phyloP scores from a whole-genome alignment of 2,888 invertebrate species.

The Crossocerus cetratus region DNA sequence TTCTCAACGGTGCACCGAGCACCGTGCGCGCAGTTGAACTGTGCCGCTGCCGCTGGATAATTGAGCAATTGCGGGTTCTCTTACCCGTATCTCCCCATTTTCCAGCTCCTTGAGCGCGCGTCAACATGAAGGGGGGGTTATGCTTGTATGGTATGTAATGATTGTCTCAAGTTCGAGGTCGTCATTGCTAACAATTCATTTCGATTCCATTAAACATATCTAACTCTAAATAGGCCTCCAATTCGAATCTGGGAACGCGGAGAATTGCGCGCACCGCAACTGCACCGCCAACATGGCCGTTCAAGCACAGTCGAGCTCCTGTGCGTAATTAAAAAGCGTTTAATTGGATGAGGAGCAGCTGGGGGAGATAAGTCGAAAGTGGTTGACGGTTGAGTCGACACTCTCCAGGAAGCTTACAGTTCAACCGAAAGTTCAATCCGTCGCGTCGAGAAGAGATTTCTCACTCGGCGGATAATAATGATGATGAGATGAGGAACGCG shows the following conservation, averaged over 20 bases:
- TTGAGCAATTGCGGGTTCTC: slow-evolving; percentile 63
- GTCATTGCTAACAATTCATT: background rate
- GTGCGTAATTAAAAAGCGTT: slow-evolving; percentile 58
- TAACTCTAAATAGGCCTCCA: too few relatives aligned
- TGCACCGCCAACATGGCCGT: background rate
- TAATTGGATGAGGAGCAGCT: slow-evolving; percentile 64
- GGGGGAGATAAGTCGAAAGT: background rate
- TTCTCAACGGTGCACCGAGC: too few relatives aligned
- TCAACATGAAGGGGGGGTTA: too few relatives aligned
- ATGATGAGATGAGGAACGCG: slow-evolving; percentile 15
- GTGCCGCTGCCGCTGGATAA: slow-evolving; percentile 52
- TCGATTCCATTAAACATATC: background rate
- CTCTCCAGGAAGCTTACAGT: too few relatives aligned
- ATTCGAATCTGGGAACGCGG: too few relatives aligned
- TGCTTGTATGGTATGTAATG: too few relatives aligned
- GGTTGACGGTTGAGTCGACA: background rate
- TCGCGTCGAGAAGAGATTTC: background rate
- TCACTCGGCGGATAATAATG: slow-evolving; percentile 18
- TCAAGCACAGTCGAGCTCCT: slow-evolving; percentile 49
- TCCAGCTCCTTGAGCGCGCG: slow-evolving; percentile 14
- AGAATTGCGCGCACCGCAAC: background rate
- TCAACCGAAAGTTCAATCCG: background rate
- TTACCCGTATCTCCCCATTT: slow-evolving; percentile 35
- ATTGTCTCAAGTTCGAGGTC: background rate
- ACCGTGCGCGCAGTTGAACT: slow-evolving; percentile 30